A percentile compares a stretch with the other conserved stretches of the same genome.
These are phyloP conservation scores for Glaucopsyche alexis DNA, from an alignment of 2,888 invertebrate genomes.

Conservation along the genomic window DNA sequence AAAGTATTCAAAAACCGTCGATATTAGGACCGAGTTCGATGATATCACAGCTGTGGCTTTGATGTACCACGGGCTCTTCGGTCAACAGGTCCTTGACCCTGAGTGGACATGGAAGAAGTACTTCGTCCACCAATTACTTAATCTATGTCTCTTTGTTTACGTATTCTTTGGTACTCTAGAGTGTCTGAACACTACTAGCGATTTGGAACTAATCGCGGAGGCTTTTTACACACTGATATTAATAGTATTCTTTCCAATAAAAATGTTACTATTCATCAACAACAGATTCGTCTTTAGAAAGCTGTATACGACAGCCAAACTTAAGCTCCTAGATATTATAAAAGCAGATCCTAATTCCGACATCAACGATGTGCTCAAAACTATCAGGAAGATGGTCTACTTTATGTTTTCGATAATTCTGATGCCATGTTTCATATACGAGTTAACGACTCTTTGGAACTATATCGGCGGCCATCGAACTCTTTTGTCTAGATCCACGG, in stretches of 20 bases:
- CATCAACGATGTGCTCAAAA: slow-evolving; percentile 41
- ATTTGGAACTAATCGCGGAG: slow-evolving; percentile 50
- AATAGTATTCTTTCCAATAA: slow-evolving; percentile 45
- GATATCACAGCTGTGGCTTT: slow-evolving; percentile 47
- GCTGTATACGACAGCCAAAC: slow-evolving; percentile 52
- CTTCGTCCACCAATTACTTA: slow-evolving; percentile 46
- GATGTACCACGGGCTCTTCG: slow-evolving; percentile 51
- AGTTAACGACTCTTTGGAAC: slow-evolving; percentile 50
- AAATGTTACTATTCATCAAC: slow-evolving; percentile 48
- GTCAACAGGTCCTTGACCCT: slow-evolving; percentile 58
- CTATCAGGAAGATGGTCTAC: slow-evolving; percentile 44
- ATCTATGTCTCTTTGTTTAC: slow-evolving; percentile 48
- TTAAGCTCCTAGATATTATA: slow-evolving; percentile 46
- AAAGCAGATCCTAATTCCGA: slow-evolving; percentile 43
- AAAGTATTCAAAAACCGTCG: slow-evolving; percentile 51
- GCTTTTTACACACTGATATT: slow-evolving; percentile 54
- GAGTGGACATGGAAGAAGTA: slow-evolving; percentile 55
- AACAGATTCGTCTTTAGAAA: slow-evolving; percentile 47
- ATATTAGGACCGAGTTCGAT: slow-evolving; percentile 51
- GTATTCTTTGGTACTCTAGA: slow-evolving; percentile 55
- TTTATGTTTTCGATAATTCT: slow-evolving; percentile 43
- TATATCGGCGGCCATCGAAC: slow-evolving; percentile 50
- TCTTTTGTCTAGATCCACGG: slow-evolving; percentile 54
- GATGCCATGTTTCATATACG: slow-evolving; percentile 47
- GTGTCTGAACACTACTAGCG: slow-evolving; percentile 45